Base-by-base conservation (phyloP, 2,888 invertebrate genomes). In the Nysson spinosus region DNA sequence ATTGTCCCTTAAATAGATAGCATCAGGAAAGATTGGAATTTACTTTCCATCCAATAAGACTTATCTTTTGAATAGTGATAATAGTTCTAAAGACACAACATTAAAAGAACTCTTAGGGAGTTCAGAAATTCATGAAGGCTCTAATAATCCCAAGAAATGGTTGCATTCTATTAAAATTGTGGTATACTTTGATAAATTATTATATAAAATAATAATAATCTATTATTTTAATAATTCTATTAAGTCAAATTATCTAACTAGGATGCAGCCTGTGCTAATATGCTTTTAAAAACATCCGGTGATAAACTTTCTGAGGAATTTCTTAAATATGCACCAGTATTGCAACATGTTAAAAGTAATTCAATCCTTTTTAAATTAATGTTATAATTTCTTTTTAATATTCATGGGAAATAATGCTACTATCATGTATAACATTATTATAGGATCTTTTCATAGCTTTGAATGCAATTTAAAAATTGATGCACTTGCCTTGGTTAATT, bases 1-100 rank as follows among this genome's bases (percentile, higher is more conserved):
- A n/a, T n/a, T n/a, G n/a, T n/a, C n/a, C n/a, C n/a, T n/a, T n/a
- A 44, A 39, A 43, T 73, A 91, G 88, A 90, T 94, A 75, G 92
- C 93, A 22, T 91, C 93, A 56, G 94, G 94, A 1, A 92, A 91
- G 83, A 90, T 93, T 24, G 92, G 92, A 50, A 94, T 95, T 82
- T 91, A 91, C 78, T 90, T 94, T 72, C 88, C 91, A 69, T 89
- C 91, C 17, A 91, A 91, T 30, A 90, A 91, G 61, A 89, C 92
- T 1, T 94, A 91, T 81, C 88, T 95, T 47, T 90, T 92, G 52
- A 91, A 90, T 55, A 89, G 88, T 61, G 91, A 90, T 47, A 89
- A 73, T 47, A 76, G 72, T 60, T 75, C 78, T 32, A 85, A 86
- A 73, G 72, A 77, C 12, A 61, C 72, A 37, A 70, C 75, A 1